Base-by-base conservation (phyloP, 2,113 vertebrate species). In the Bombycilla garrulus region DNA sequence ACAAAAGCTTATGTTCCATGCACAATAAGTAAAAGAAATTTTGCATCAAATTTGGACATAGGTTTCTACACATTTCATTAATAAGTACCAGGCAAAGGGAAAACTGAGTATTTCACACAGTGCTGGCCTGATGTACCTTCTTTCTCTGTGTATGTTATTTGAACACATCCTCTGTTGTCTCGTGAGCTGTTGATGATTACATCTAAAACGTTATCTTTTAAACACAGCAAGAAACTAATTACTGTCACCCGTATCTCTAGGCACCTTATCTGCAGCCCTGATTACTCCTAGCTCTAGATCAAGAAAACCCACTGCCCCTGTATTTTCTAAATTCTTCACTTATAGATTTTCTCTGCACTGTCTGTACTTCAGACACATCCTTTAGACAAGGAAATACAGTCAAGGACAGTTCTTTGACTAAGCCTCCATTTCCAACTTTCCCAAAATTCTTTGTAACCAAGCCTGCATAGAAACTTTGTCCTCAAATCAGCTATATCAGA, bases 211-310 rank as follows among this genome's bases (percentile, higher is more conserved):
- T 88, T 94, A 81, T 86, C 90, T 94, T 92, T 88, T 86, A 93
- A 96, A 94, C 38, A n/a, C 88, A 96, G 79, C 48, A 74, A 64
- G 67, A 83, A 96, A 77, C 62, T 92, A 94, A 94, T 94, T 96
- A 93, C 71, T 78, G 72, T 16, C 76, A 90, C 64, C 51, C 20
- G 1, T 92, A 81, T 95, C 71, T 95, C 80, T 78, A 62, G 79
- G 76, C 51, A 88, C 47, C 56, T 90, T 82, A 64, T 48, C 79
- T 90, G 47, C 76, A 66, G 28, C 56, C 74, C 40, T 83, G 47
- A 90, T 83, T 96, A 83, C 77, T 88, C 79, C 82, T 93, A 70
- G 35, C 64, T 93, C 36, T 62, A 78, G 40, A 90, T 71, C 64
- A 71, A 86, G 87, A 92, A 94, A 81, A 26, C 7, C 33, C 44